These are phyloP conservation scores for Drosophila melanosoma DNA, from an alignment of 2,888 invertebrate genomes.

Conservation along the genomic window DNA sequence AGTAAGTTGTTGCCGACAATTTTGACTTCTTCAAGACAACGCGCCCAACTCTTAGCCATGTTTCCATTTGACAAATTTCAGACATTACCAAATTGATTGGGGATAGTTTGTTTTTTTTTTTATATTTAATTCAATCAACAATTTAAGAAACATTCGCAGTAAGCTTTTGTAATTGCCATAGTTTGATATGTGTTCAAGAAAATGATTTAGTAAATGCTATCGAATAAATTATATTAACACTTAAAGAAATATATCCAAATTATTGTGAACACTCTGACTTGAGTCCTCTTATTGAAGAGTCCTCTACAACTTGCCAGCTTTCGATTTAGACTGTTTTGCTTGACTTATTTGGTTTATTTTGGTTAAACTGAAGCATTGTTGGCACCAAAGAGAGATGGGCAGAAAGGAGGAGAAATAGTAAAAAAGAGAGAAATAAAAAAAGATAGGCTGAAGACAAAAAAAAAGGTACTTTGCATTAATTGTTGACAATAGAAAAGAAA, in stretches of 20 bases:
- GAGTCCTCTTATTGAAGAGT: not conserved
- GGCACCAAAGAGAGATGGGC: not conserved
- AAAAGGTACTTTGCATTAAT: slow-evolving; percentile 56
- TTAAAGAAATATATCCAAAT: not conserved
- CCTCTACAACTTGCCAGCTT: not conserved
- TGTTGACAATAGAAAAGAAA: slow-evolving; percentile 34
- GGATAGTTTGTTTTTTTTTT: not conserved
- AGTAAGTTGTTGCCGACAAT: slow-evolving; percentile 26
- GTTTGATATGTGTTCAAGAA: not conserved
- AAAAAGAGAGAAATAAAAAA: not conserved
- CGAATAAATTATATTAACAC: not conserved
- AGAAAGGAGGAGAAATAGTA: not conserved
- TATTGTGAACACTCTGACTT: not conserved
- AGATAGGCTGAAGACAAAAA: not conserved
- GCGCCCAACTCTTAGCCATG: slow-evolving; percentile 3
- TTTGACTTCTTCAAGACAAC: slow-evolving; percentile 15
- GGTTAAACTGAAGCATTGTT: not conserved
- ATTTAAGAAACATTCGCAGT: not conserved
- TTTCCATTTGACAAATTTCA: slow-evolving; percentile 12
- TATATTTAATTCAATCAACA: not conserved
- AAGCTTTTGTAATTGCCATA: not conserved
- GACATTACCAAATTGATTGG: slow-evolving; percentile 7
- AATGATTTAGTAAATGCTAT: not conserved
- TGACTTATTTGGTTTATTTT: not conserved
- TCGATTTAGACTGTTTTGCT: not conserved